Base-by-base conservation (phyloP, 2,888 invertebrate species). In the Agapostemon virescens region DNA sequence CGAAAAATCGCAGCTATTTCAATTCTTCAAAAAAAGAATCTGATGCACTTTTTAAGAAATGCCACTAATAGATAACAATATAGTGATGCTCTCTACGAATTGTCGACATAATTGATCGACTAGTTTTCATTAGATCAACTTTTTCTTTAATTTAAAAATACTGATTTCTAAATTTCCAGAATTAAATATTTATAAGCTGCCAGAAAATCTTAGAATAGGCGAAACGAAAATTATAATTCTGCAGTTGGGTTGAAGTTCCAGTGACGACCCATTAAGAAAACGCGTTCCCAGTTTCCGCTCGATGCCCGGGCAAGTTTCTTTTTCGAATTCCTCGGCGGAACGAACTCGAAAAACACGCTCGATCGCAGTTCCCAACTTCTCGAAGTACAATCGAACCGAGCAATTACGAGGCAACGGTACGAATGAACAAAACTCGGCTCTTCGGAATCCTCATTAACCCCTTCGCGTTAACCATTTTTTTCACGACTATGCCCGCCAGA, bases 311-410 rank as follows among this genome's bases (percentile, higher is more conserved):
- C 33, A 33, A 36, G 20, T 61, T 33, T 61, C 61, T 61, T 33
- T 36, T 33, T n/a, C 61, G 33, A 61, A 61, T 61, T 61, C 11
- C 33, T 20, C 3, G 33, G 11, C 30, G 61, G 4, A 61, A 20
- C 61, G 33, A 61, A 30, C 52, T 55, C 55, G 36, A 55, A 33
- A 52, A 36, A 68, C 74, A 42, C 74, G 63, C 33, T 23, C 58
- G 33, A 74, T 63, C 38, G 26, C 38, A 23, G 64, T 76, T 75
- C 36, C 55, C 26, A 38, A 55, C 52, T 75, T 64, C 17, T 66
- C 49, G 67, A 77, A 72, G 17, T 67, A 58, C 58, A 61, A 67
- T 67, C 61, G 45, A 42, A n/a, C 38, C 30, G 23, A 20, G 5
- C 38, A 78, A 70, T 78, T 66, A 71, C 40, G 36, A 30, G 64